Evolutionary conservation across 2,113 vertebrate species (phyloP), one percentile per base, ranked within the genome.

Genomic region (Rhinoderma darwinii): DNA sequence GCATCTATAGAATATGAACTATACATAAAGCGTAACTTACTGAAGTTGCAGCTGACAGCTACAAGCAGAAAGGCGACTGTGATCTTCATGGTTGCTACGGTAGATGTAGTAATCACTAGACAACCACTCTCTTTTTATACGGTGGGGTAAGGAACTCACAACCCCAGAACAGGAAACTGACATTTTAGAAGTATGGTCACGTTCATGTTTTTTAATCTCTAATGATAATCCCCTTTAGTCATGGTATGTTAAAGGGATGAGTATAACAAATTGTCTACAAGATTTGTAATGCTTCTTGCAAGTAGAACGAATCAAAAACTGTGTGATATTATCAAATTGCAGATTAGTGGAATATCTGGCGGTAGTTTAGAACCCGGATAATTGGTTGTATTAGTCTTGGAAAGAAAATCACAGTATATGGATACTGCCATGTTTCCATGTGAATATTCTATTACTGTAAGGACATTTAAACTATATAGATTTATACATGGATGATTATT

Each of bases 81-180:
- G 35, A 86, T 76, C 73, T 76, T 86, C 84, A 86, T 86, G 20
- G 25, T 70, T 54, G 15, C 50, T 75, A n/a, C n/a, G n/a, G n/a
- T n/a, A 5, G 6, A 30, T 44, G 41, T 39, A 25, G 12, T 22
- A 25, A 73, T 27, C 54, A 4, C 12, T 43, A 27, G 27, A 54
- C 44, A 27, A 5, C 25, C 22, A 18, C 50, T 56, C 82, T 54
- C 5, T 74, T 73, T 84, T 73, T 84, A 84, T 39, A 15, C 10
- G 14, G 8, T 35, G 41, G 27, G 68, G 17, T 39, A 51, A 37
- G 25, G 10, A 15, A 20, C 41, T 51, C 63, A 51, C 44, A 17
- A 18, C 66, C 4, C 66, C 35, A 51, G 9, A 54, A 43, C 37
- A 74, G n/a, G 51, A 77, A 61, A 61, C 30, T 30, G 5, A 35